phyloP scores from a whole-genome alignment of 1,140 invertebrate species.

The Trachymyrmex septentrionalis region DNA sequence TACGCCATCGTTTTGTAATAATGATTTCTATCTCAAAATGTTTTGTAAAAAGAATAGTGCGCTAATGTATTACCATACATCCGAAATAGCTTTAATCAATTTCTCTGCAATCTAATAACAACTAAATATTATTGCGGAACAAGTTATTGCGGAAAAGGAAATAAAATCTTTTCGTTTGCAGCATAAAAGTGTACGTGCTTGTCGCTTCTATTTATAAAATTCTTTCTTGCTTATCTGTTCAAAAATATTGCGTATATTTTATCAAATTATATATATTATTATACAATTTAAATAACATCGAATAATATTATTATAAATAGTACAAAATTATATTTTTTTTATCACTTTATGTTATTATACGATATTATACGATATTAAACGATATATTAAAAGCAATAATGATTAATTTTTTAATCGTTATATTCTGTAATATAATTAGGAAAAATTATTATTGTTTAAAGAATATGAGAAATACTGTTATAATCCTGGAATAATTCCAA shows the following conservation, averaged over 20 bases:
- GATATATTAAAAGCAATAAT: too few relatives aligned
- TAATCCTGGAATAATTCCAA: too few relatives aligned
- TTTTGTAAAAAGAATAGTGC: conserved; percentile 53
- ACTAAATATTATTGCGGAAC: background rate
- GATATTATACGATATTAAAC: too few relatives aligned
- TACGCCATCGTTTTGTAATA: conserved; percentile 70
- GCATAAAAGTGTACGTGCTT: background rate
- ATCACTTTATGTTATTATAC: too few relatives aligned
- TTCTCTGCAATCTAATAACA: background rate
- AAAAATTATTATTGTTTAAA: too few relatives aligned
- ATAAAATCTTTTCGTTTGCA: background rate
- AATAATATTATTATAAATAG: background rate
- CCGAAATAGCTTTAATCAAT: background rate
- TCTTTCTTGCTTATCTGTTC: background rate
- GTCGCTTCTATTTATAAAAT: background rate
- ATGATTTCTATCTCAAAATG: background rate
- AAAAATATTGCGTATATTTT: background rate
- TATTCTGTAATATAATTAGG: too few relatives aligned
- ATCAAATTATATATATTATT: too few relatives aligned
- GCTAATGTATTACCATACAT: background rate
- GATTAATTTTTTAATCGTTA: too few relatives aligned
- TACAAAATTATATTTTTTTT: background rate
- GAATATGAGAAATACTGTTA: too few relatives aligned
- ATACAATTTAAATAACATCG: too few relatives aligned
- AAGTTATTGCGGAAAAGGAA: conserved; percentile 16